phyloP scores from a whole-genome alignment of 2,113 vertebrate genomes.

The Trichechus manatus region DNA sequence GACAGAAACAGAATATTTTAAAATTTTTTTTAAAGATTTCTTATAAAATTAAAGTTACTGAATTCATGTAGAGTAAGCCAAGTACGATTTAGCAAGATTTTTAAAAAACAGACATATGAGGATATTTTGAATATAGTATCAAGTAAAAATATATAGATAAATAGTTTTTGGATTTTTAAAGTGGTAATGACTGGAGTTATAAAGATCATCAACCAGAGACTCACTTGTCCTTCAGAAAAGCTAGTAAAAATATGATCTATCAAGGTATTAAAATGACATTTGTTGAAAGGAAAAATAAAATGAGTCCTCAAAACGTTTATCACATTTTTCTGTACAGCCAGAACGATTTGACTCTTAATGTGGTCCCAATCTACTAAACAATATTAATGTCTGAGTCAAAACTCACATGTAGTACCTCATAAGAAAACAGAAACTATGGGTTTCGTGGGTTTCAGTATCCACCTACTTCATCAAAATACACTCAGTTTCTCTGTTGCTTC shows the following conservation, averaged over 20 bases:
- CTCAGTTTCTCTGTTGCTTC: background rate
- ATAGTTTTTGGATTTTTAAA: background rate
- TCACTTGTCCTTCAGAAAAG: background rate
- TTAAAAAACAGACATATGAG: background rate
- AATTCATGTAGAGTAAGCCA: background rate
- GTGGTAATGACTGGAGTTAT: background rate
- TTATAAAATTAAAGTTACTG: background rate
- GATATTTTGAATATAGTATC: too few relatives aligned
- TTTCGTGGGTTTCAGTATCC: background rate
- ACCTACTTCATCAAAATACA: background rate
- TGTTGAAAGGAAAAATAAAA: background rate
- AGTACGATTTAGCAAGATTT: background rate
- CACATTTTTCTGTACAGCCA: background rate
- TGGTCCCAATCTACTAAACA: background rate
- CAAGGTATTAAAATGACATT: background rate
- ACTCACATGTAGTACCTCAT: background rate
- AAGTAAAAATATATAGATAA: background rate
- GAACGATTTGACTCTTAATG: background rate
- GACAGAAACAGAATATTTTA: background rate
- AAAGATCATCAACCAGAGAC: background rate
- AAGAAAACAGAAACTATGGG: background rate
- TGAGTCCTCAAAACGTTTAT: background rate
- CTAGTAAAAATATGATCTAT: background rate
- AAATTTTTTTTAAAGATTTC: background rate
- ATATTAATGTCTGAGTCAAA: background rate